Evolutionary conservation across 2,888 invertebrate species (phyloP).

Genomic region (Sericinus montela): DNA sequence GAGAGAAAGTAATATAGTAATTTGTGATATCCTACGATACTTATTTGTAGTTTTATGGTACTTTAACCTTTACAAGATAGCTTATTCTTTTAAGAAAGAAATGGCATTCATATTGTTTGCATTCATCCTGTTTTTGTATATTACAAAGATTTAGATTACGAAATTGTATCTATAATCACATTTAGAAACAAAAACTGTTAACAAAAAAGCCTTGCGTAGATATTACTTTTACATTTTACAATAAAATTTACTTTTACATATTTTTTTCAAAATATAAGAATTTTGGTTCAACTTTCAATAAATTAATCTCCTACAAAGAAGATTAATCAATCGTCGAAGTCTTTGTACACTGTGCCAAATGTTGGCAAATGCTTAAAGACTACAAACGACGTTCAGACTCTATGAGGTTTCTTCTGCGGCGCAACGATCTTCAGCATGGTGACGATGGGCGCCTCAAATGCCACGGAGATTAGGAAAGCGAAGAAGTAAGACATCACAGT

Average conservation of each 20-base stretch:
- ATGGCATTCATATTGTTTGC: too few relatives aligned
- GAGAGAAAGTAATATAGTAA: too few relatives aligned
- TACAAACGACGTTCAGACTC: slow-evolving; percentile 41
- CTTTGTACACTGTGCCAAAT: background rate
- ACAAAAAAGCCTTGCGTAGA: too few relatives aligned
- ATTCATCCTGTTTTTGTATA: too few relatives aligned
- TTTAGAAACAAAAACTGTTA: background rate
- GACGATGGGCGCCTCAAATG: slow-evolving; percentile 92
- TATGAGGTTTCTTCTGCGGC: slow-evolving; percentile 72
- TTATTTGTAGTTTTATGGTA: too few relatives aligned
- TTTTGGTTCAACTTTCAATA: background rate
- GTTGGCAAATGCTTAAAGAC: background rate
- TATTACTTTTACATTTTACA: too few relatives aligned
- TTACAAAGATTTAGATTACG: too few relatives aligned
- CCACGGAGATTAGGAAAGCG: slow-evolving; percentile 88
- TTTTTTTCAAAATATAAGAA: background rate
- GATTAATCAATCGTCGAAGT: background rate
- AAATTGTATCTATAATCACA: too few relatives aligned
- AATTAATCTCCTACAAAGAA: background rate
- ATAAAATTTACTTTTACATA: background rate
- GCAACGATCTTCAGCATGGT: slow-evolving; percentile 87
- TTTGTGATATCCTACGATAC: too few relatives aligned
- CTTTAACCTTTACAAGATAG: too few relatives aligned
- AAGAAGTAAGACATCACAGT: slow-evolving; percentile 88
- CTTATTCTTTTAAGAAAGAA: too few relatives aligned